phyloP scores from a whole-genome alignment of 2,888 invertebrate species.

The Stegophylla sp. region DNA sequence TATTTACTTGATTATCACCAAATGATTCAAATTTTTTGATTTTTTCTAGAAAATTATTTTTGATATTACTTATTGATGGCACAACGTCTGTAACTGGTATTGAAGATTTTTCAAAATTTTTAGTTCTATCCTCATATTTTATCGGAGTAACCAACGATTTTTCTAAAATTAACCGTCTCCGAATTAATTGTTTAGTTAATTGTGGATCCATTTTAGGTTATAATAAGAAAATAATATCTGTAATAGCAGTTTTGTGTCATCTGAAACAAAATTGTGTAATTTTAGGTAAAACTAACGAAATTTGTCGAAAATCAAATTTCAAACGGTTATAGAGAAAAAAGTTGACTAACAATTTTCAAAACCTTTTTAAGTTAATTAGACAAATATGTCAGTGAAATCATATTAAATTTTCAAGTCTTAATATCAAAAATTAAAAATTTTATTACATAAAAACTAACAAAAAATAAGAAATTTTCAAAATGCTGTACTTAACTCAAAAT shows the following conservation, averaged over 20 bases:
- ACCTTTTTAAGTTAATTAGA: no score
- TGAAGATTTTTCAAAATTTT: neutral
- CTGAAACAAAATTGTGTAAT: slow-evolving; percentile 32
- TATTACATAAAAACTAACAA: no score
- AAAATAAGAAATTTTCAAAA: no score
- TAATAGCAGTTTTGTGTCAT: neutral
- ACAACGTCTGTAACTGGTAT: neutral
- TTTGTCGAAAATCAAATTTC: no score
- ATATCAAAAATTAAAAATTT: no score
- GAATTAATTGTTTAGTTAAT: slow-evolving; percentile 33
- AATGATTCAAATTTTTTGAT: slow-evolving; percentile 51
- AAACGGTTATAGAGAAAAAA: no score
- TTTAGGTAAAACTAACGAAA: no score
- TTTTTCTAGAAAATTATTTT: slow-evolving; percentile 45
- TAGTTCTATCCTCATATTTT: slow-evolving; percentile 14
- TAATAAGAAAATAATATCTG: neutral
- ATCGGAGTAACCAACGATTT: neutral
- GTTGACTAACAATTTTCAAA: no score
- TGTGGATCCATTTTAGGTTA: slow-evolving; percentile 45
- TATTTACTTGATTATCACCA: slow-evolving; percentile 1
- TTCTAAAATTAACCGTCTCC: slow-evolving; percentile 48
- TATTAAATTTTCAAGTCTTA: no score
- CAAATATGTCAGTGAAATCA: no score
- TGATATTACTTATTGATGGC: slow-evolving; percentile 11
- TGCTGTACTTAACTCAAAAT: no score